Evolutionary conservation across 1,140 invertebrate species (phyloP), one percentile per base, ranked within the genome.

Genomic region (Drosophila quadrilineata): DNA sequence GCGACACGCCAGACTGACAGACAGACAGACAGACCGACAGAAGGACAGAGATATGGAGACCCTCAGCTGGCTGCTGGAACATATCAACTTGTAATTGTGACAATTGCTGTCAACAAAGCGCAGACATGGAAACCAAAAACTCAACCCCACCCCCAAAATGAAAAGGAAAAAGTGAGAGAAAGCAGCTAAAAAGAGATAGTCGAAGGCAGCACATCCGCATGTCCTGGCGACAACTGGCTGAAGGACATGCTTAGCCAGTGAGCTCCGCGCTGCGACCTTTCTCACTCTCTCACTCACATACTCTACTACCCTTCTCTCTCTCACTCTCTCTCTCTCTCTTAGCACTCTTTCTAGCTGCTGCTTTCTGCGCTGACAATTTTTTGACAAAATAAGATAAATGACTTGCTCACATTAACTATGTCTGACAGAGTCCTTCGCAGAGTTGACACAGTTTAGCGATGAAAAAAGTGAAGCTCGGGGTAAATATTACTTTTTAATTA

Each of bases 11-110:
- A 56, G 56, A 66, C n/a, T 54, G 52, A 35, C 53, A 65, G 54
- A 52, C 50, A 41, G 48, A 35, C 6, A 14, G n/a, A 16, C 29
- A 46, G 22, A 31, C 45, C 14, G 22, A 28, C 22, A 12, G 41
- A 45, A n/a, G 16, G 22, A 17, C 17, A 40, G 24, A 16, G 26
- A 29, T 48, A 14, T 16, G 49, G 41, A 21, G 26, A 68, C 54
- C 54, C 66, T 9, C 58, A 67, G 79, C 70, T 84, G 73, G 31
- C 66, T n/a, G n/a, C n/a, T 66, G 58, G 79, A 74, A 85, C 80
- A 85, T 85, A 85, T 86, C 80, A 85, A 85, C 80, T 86, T 85
- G 79, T 85, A 86, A 85, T 85, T 85, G 79, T 85, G 79, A 85
- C 79, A 86, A 85, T 85, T 75, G 80, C 79, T 85, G 79, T 85